Percentiles rank a stretch among this genome's conserved stretches.
Evolutionary conservation across 2,113 vertebrate genomes (phyloP).

Genomic region (Atractosteus spatula): DNA sequence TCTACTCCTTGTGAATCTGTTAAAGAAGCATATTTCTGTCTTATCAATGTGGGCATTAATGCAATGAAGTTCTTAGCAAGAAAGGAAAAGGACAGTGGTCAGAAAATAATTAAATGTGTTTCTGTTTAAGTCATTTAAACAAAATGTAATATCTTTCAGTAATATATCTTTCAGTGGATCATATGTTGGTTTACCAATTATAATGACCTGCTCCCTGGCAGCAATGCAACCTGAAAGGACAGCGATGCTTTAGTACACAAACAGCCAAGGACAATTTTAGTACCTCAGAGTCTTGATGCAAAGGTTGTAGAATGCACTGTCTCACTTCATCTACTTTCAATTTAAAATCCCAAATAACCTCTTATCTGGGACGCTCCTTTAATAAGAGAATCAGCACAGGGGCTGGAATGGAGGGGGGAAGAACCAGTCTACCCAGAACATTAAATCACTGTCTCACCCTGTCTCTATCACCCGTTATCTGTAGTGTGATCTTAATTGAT

Average conservation of each 20-base stretch:
- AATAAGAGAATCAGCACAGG: not conserved
- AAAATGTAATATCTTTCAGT: not conserved
- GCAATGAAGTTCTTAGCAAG: not conserved
- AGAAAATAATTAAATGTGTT: not conserved
- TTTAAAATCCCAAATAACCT: not conserved
- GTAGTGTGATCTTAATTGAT: not conserved
- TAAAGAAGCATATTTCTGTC: not conserved
- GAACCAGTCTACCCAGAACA: not conserved
- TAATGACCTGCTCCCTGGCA: not conserved
- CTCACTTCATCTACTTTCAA: not conserved
- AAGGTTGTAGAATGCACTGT: not conserved
- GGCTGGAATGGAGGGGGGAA: not conserved
- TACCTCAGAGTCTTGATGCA: not conserved
- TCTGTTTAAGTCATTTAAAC: not conserved
- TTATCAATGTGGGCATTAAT: not conserved
- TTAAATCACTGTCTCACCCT: not conserved
- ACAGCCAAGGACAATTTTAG: not conserved
- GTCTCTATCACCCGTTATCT: slow-evolving; percentile 1
- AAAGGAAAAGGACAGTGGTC: not conserved
- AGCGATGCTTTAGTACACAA: not conserved
- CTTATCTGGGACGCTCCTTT: not conserved
- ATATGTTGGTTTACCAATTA: slow-evolving; percentile 9
- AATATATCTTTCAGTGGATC: not conserved
- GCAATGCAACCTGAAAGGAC: not conserved
- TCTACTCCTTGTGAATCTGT: not conserved